A percentile compares a stretch with the other conserved stretches of the same genome.
Evolutionary conservation across 2,113 vertebrate genomes (phyloP).

Genomic region (Poicephalus gulielmi): DNA sequence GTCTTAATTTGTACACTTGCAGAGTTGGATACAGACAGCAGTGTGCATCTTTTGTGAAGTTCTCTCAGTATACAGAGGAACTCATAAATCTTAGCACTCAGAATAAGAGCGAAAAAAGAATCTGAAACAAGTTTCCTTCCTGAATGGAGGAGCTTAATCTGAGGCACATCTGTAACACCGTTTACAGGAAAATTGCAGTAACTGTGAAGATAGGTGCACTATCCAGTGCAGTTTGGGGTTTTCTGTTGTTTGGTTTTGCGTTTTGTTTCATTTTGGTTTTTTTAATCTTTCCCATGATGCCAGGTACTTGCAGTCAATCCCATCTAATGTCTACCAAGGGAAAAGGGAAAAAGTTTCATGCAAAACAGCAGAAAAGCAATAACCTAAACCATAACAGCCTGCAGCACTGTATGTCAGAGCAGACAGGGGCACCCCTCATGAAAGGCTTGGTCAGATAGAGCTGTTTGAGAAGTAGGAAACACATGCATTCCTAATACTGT

Average conservation of each 20-base stretch:
- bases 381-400: background rate
- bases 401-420: background rate
- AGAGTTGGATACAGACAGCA: background rate
- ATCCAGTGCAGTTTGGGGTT: background rate
- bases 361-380: background rate
- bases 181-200: background rate
- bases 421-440: background rate
- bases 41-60: background rate
- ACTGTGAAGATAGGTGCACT: background rate
- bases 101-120: background rate
- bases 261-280: background rate
- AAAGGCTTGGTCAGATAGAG: background rate
- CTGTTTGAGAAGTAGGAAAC: background rate
- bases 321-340: background rate
- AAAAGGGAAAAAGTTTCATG: background rate
- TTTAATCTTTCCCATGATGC: background rate
- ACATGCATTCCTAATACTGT: background rate
- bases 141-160: background rate
- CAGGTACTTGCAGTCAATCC: background rate
- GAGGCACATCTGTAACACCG: background rate
- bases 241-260: background rate
- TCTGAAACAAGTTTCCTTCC: background rate
- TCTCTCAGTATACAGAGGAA: background rate
- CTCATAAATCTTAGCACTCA: background rate
- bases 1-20: background rate